Evolutionary conservation across 2,113 vertebrate species (phyloP).

Genomic region (Miniopterus natalensis): DNA sequence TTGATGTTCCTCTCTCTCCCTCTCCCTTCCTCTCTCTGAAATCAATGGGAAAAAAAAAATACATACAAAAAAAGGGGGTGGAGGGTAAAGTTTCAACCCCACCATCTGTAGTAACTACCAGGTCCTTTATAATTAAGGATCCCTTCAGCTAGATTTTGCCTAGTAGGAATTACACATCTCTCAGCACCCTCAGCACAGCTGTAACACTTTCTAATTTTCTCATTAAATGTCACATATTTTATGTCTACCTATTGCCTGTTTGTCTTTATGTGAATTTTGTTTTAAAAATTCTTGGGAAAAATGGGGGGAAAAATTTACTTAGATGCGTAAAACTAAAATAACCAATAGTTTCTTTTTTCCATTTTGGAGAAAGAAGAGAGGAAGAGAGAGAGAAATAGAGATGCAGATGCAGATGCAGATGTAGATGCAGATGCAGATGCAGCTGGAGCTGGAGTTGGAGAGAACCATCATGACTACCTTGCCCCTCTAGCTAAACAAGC

Average conservation of each 20-base stretch:
- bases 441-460: background rate
- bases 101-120: background rate
- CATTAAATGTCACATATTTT: background rate
- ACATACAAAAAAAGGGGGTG: too few species aligned
- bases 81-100: too few species aligned
- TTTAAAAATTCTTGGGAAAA: background rate
- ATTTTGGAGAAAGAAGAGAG: background rate
- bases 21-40: too few species aligned
- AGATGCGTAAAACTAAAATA: background rate
- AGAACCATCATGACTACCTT: background rate
- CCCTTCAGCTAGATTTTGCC: background rate
- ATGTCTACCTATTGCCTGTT: background rate
- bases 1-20: too few species aligned
- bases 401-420: background rate
- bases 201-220: background rate
- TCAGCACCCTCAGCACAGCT: background rate
- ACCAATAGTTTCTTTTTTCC: background rate
- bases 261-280: background rate
- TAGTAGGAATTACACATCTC: background rate
- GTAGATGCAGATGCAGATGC: background rate
- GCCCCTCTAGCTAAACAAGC: background rate
- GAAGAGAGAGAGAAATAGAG: background rate
- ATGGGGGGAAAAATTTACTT: background rate
- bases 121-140: background rate
- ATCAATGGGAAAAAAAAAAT: too few species aligned